phyloP scores from a whole-genome alignment of 2,888 invertebrate genomes.

The Adelognathus sp. region DNA sequence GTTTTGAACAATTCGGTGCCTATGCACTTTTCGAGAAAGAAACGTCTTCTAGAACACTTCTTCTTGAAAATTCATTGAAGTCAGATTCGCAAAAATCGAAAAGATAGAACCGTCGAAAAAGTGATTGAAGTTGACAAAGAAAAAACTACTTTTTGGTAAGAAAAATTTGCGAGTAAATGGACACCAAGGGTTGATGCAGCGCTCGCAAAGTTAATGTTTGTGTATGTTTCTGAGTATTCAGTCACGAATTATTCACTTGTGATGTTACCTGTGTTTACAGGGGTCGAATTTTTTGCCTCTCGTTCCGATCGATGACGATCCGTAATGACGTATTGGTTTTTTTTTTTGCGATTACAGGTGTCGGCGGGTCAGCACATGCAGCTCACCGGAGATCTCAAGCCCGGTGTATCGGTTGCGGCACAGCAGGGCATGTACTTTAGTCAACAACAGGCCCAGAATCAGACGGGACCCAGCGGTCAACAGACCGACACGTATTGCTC shows the following conservation, averaged over 20 bases:
- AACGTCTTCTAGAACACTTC: too few relatives aligned
- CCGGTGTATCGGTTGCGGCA: constrained; percentile 90
- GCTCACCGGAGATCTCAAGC: constrained; percentile 87
- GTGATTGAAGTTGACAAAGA: too few relatives aligned
- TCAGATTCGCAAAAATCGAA: too few relatives aligned
- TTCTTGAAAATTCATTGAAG: too few relatives aligned
- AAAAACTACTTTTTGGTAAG: too few relatives aligned
- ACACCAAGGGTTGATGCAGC: too few relatives aligned
- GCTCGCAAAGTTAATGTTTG: background rate
- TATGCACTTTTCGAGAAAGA: too few relatives aligned
- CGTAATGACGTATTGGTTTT: constrained; percentile 22
- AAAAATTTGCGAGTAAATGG: too few relatives aligned
- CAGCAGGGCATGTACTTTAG: constrained; percentile 92
- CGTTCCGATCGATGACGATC: constrained; percentile 41
- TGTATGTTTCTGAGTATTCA: background rate
- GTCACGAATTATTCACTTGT: too few relatives aligned
- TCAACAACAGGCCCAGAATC: constrained; percentile 77
- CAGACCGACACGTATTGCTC: constrained; percentile 86
- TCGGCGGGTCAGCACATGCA: constrained; percentile 94
- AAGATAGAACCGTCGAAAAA: too few relatives aligned
- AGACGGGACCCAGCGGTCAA: constrained; percentile 72
- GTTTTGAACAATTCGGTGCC: too few relatives aligned
- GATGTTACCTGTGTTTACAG: too few relatives aligned
- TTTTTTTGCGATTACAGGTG: constrained; percentile 85
- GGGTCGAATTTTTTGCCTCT: constrained; percentile 28